Evolutionary conservation across 2,113 vertebrate species (phyloP).

Genomic region (Emydocephalus ijimae): DNA sequence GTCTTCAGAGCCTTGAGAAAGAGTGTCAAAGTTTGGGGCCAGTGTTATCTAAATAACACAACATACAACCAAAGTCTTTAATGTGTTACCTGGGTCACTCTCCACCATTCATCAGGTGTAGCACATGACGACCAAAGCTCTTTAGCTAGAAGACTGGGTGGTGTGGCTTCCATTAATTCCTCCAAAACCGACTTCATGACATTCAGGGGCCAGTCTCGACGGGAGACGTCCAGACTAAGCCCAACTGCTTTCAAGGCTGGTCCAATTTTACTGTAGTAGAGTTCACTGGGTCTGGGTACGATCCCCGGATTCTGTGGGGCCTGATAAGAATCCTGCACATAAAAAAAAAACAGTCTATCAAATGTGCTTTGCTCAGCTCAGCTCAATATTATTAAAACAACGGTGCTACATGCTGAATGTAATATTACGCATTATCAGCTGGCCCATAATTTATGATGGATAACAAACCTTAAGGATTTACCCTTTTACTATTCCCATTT

Average conservation of each 20-base stretch:
- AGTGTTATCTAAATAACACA: not conserved
- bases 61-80: not conserved
- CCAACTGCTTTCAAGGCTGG: slow-evolving; percentile 92
- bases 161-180: slow-evolving; percentile 94
- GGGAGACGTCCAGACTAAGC: slow-evolving; percentile 89
- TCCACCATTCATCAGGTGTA: slow-evolving; percentile 97
- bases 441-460: not conserved
- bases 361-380: not conserved
- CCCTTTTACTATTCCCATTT: not conserved
- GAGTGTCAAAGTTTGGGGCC: not conserved
- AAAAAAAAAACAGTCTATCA: slow-evolving; percentile 6
- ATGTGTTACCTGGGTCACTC: slow-evolving; percentile 87
- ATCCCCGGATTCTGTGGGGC: slow-evolving; percentile 87
- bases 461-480: not conserved
- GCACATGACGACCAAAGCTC: slow-evolving; percentile 98
- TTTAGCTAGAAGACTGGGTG: slow-evolving; percentile 92
- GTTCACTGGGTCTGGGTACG: slow-evolving; percentile 94
- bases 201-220: slow-evolving; percentile 93
- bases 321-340: slow-evolving; percentile 91
- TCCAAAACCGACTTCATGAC: slow-evolving; percentile 95
- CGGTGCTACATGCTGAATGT: not conserved
- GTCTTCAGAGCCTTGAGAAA: not conserved
- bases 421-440: not conserved
- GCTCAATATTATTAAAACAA: not conserved
- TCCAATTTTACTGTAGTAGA: slow-evolving; percentile 96